Evolutionary conservation across 2,113 vertebrate species (phyloP), one percentile per base, ranked within the genome.

Genomic region (Siphamia tubifer): DNA sequence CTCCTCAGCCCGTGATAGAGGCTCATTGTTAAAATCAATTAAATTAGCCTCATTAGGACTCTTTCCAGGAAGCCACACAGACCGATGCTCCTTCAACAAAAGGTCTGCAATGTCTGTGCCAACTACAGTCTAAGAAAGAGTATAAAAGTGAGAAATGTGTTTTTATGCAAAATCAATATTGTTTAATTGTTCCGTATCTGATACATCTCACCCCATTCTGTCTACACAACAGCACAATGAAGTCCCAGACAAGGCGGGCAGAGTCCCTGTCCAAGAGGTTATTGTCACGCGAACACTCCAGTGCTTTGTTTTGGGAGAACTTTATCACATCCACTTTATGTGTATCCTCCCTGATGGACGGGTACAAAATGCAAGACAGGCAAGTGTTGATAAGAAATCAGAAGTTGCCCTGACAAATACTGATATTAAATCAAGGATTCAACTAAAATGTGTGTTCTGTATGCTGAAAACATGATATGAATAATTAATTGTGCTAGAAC

Each of bases 241-340:
- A 96, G 58, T 96, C 96, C 98, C 98, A 99, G 32, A 99, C 93
- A 5, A 99, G 94, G 64, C 89, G 91, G 5, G 96, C 94, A 19
- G 98, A 99, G 75, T 98, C 96, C 77, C 93, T 94, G 89, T 99
- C 98, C 16, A 99, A 81, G 60, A 99, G 79, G 58, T 77, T 89
- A 47, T 95, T 94, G 0, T 95, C 93, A 44, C 95, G 94, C 16
- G 94, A 89, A 82, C 95, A 98, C 52, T 94, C 92, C 16, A 94
- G 66, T 9, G 94, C 92, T 92, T 97, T 98, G 80, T 93, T 98
- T 79, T 98, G 96, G 60, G 97, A 94, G 90, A 98, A 99, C 79
- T 97, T 99, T 65, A 99, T 99, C 30, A 99, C 98, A 6, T 99
- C 98, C 76, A 98, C 96, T 88, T 99, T 99, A 75, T 99, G 98